Evolutionary conservation across 2,888 invertebrate genomes (phyloP).

Genomic region (Melinaea marsaeus): DNA sequence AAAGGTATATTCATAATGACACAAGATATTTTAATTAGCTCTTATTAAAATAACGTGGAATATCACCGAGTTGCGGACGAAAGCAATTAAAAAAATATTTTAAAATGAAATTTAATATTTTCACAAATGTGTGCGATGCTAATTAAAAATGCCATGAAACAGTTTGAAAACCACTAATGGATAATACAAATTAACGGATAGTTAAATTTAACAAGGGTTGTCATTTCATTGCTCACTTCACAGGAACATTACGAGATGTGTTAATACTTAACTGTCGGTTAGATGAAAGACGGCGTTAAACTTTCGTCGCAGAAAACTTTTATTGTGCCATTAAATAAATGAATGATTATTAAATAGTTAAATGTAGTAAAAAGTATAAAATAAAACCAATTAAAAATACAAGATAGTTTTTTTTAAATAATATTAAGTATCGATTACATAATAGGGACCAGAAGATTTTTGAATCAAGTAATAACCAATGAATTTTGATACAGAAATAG

Average conservation of each 20-base stretch:
- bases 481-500: too few species aligned
- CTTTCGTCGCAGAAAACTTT: not conserved
- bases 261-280: conserved; percentile 3
- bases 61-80: too few species aligned
- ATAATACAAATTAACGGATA: not conserved
- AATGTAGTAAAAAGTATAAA: not conserved
- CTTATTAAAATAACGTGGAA: too few species aligned
- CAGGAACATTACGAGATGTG: conserved; percentile 3
- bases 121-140: too few species aligned
- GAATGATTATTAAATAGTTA: not conserved
- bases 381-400: not conserved
- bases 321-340: not conserved
- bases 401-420: too few species aligned
- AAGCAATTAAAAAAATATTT: too few species aligned
- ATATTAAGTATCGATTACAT: too few species aligned
- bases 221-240: not conserved
- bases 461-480: too few species aligned
- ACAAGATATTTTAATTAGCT: conserved; percentile 2
- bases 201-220: conserved; percentile 3
- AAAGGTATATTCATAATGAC: too few species aligned
- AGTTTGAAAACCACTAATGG: not conserved
- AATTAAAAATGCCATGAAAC: not conserved
- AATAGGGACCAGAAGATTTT: too few species aligned
- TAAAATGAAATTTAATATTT: too few species aligned
- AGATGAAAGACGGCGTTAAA: conserved; percentile 3